Percentiles rank a stretch among this genome's conserved stretches.
Conservation (phyloP, 1,140 invertebrate species). For the Drosophila watanabei region DNA sequence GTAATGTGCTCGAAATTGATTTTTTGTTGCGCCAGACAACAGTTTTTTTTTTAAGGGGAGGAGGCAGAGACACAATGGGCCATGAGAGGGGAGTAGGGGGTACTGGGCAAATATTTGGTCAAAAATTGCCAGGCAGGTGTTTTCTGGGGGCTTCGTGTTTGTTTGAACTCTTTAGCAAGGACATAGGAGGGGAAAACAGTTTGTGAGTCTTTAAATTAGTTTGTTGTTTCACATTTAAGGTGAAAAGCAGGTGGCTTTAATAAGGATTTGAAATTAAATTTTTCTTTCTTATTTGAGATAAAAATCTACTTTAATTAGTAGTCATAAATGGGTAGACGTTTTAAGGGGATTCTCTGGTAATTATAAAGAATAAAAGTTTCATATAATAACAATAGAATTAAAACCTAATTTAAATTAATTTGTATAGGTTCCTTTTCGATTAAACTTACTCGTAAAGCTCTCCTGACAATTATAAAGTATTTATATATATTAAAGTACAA, state of each 20-base stretch:
- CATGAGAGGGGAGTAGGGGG: background rate
- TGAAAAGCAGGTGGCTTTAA: too few relatives aligned
- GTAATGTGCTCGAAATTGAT: constrained; percentile 81
- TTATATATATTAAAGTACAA: too few relatives aligned
- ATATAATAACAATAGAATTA: background rate
- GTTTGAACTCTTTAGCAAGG: constrained; percentile 23
- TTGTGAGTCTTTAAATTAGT: constrained; percentile 5
- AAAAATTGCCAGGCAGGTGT: constrained; percentile 61
- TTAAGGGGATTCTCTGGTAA: background rate
- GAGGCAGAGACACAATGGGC: constrained; percentile 11
- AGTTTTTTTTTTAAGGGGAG: background rate
- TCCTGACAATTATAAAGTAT: too few relatives aligned
- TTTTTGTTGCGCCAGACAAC: constrained; percentile 64
- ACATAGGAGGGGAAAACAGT: background rate
- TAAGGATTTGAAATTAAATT: too few relatives aligned
- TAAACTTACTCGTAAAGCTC: background rate
- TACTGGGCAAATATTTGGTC: constrained; percentile 69
- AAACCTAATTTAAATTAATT: background rate
- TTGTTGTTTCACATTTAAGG: background rate
- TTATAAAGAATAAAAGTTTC: too few relatives aligned
- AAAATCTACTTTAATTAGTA: background rate
- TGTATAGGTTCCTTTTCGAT: too few relatives aligned
- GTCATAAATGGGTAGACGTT: too few relatives aligned
- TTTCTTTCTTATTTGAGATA: background rate
- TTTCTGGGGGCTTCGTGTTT: constrained; percentile 9